phyloP scores from a whole-genome alignment of 2,888 invertebrate species.

The Clivina fossor region DNA sequence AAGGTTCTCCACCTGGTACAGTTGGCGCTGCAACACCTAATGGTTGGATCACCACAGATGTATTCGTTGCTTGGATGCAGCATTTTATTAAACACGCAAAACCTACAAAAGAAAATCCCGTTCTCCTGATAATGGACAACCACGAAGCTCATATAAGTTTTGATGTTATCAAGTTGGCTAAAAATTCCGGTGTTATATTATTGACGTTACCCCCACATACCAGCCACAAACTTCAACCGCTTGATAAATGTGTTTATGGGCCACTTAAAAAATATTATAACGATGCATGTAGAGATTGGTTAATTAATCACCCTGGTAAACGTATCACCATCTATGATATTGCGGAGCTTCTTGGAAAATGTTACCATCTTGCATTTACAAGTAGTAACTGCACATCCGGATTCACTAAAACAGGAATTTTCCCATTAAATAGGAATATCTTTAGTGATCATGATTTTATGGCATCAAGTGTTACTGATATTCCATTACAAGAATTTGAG shows the following conservation, averaged over 20 bases:
- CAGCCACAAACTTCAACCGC: constrained; percentile 44
- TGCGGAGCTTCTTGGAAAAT: constrained; percentile 32
- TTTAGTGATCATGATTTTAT: constrained; percentile 38
- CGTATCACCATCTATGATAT: constrained; percentile 41
- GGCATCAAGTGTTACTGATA: constrained; percentile 25
- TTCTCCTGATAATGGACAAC: constrained; percentile 44
- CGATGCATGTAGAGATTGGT: constrained; percentile 37
- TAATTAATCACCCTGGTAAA: constrained; percentile 41
- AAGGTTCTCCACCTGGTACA: constrained; percentile 46
- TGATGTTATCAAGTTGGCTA: constrained; percentile 43
- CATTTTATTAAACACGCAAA: constrained; percentile 45
- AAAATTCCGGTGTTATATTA: constrained; percentile 47
- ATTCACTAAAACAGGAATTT: constrained; percentile 39
- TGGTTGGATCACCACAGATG: constrained; percentile 46
- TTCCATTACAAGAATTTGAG: constrained; percentile 9
- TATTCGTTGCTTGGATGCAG: constrained; percentile 43
- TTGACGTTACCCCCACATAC: constrained; percentile 45
- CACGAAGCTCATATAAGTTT: constrained; percentile 43
- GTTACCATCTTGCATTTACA: constrained; percentile 36
- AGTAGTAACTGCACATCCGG: constrained; percentile 37
- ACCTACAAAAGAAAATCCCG: constrained; percentile 39
- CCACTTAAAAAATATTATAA: constrained; percentile 43
- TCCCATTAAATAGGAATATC: constrained; percentile 37
- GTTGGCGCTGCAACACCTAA: constrained; percentile 44
- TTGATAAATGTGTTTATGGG: constrained; percentile 41